Evolutionary conservation across 1,140 invertebrate genomes (phyloP).

Genomic region (Drosophila parabipectinata): DNA sequence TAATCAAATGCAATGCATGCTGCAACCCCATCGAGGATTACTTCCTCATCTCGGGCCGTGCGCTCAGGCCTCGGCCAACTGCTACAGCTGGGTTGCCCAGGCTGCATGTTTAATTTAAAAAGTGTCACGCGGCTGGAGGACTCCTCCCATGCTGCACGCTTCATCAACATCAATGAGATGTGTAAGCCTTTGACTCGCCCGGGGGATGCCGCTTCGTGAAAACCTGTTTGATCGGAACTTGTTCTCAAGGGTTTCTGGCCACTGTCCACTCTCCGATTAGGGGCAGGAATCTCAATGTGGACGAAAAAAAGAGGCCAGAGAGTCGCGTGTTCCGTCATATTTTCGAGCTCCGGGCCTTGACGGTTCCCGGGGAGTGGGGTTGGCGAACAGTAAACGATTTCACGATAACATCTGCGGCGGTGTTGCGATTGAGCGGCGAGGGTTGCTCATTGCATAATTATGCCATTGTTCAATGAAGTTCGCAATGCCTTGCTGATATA

Average conservation of each 20-base stretch:
- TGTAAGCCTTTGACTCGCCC: constrained; percentile 72
- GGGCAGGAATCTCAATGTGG: constrained; percentile 35
- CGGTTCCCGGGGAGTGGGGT: constrained; percentile 14
- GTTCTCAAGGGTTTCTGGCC: constrained; percentile 64
- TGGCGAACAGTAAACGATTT: constrained; percentile 73
- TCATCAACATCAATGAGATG: constrained; percentile 75
- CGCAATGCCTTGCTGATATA: constrained; percentile 64
- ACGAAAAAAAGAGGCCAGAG: constrained; percentile 45
- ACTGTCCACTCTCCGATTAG: constrained; percentile 51
- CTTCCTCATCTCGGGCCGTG: constrained; percentile 11
- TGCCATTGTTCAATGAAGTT: constrained; percentile 78
- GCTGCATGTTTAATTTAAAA: constrained; percentile 63
- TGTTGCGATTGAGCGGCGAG: constrained; percentile 53
- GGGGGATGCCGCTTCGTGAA: constrained; percentile 39
- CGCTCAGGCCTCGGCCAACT: constrained; percentile 36
- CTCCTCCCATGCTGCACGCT: constrained; percentile 43
- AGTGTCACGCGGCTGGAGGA: constrained; percentile 62
- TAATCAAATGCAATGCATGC: constrained; percentile 64
- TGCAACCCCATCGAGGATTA: constrained; percentile 53
- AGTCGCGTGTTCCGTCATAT: constrained; percentile 78
- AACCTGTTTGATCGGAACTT: constrained; percentile 66
- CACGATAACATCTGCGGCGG: constrained; percentile 76
- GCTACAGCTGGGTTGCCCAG: constrained; percentile 50
- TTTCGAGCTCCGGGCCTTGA: constrained; percentile 11
- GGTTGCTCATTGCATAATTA: constrained; percentile 80